A percentile compares a stretch with the other conserved stretches of the same genome.
Evolutionary conservation across 2,113 vertebrate genomes (phyloP).

Genomic region (Bufo bufo): DNA sequence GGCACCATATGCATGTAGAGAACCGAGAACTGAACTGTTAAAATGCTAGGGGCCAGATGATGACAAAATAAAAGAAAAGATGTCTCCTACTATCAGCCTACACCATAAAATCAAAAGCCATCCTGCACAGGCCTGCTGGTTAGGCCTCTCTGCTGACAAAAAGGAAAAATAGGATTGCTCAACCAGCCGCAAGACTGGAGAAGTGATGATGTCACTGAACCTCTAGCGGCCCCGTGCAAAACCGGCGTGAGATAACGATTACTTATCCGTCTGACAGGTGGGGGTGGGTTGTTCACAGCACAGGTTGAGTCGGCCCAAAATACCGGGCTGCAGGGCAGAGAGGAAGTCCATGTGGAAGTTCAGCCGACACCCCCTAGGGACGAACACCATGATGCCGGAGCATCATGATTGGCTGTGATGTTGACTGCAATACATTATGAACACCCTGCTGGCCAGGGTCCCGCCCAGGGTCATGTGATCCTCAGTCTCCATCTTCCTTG

Average conservation of each 20-base stretch:
- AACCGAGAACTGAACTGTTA: constrained; percentile 53
- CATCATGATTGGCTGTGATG: neutral
- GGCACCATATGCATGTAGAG: constrained; percentile 35
- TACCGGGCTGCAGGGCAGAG: constrained; percentile 22
- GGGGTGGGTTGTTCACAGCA: constrained; percentile 45
- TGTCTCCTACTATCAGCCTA: constrained; percentile 71
- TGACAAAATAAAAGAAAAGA: constrained; percentile 51
- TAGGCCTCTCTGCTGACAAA: constrained; percentile 63
- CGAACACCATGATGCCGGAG: constrained; percentile 73
- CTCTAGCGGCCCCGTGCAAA: constrained; percentile 18
- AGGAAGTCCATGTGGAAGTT: constrained; percentile 45
- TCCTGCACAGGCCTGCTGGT: constrained; percentile 68
- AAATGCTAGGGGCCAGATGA: constrained; percentile 64
- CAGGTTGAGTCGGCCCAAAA: constrained; percentile 20
- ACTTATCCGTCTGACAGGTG: constrained; percentile 42
- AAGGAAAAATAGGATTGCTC: constrained; percentile 52
- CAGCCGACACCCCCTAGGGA: constrained; percentile 66
- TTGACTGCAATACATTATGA: too few species aligned
- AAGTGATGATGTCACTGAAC: constrained; percentile 19
- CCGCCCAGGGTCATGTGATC: too few species aligned
- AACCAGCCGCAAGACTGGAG: constrained; percentile 56
- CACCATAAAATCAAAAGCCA: constrained; percentile 74
- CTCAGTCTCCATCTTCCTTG: too few species aligned
- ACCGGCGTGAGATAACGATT: neutral
- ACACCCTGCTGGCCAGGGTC: too few species aligned